Evolutionary conservation across 2,113 vertebrate genomes (phyloP).

Genomic region (Petroica traversi): DNA sequence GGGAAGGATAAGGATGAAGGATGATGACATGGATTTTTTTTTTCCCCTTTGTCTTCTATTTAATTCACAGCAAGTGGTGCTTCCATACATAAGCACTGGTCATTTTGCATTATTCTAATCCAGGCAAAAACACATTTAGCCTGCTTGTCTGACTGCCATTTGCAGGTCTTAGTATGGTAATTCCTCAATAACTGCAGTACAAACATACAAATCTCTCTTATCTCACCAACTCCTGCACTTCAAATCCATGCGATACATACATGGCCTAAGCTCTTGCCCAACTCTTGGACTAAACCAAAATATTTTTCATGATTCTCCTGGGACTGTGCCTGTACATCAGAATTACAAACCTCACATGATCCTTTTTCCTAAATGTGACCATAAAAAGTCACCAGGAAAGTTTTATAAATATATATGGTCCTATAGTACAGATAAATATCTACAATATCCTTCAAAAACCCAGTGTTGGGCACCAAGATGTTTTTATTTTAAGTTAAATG

Average conservation of each 20-base stretch:
- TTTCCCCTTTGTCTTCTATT: neutral
- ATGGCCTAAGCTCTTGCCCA: neutral
- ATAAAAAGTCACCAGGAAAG: neutral
- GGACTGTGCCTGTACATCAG: neutral
- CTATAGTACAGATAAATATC: neutral
- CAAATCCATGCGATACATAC: neutral
- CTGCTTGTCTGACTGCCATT: neutral
- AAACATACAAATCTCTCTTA: neutral
- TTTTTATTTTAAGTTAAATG: neutral
- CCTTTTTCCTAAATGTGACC: neutral
- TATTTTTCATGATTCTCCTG: neutral
- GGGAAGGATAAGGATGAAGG: neutral
- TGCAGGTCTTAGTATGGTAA: neutral
- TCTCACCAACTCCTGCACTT: neutral
- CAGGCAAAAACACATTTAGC: neutral
- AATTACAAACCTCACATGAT: neutral
- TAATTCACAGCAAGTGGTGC: neutral
- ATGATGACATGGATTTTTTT: neutral
- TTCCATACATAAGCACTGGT: neutral
- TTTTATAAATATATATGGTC: neutral
- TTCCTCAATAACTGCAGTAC: neutral
- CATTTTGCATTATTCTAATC: neutral
- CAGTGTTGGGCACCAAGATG: accelerated
- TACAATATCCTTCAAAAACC: neutral
- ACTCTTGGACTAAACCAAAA: neutral